These are phyloP conservation scores for Labeo calbasu DNA, from an alignment of 2,797 vertebrate species.

Conservation along the genomic window DNA sequence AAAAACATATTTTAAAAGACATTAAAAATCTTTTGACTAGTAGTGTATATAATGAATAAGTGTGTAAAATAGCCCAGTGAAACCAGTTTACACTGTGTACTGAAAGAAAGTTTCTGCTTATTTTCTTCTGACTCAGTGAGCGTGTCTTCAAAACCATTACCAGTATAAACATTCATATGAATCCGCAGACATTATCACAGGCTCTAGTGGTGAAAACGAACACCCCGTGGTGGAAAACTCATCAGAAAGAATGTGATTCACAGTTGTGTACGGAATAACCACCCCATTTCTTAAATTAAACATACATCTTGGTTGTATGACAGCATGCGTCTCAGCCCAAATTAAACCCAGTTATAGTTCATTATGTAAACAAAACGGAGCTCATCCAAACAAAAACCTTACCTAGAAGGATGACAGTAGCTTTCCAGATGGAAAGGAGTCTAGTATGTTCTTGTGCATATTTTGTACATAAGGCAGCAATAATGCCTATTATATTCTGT, in stretches of 20 bases:
- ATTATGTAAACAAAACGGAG: background rate
- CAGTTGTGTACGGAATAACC: background rate
- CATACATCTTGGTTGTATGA: conserved; percentile 7
- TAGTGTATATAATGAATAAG: background rate
- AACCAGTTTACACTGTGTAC: background rate
- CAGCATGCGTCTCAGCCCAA: background rate
- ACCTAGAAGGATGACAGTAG: background rate
- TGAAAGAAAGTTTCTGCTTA: background rate
- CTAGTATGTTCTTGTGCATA: background rate
- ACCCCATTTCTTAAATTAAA: conserved; percentile 9
- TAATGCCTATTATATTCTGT: background rate
- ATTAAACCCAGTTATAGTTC: background rate
- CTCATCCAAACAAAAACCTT: background rate
- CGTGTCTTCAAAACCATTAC: conserved; percentile 9
- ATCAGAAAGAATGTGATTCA: background rate
- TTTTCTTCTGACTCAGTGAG: background rate
- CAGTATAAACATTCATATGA: background rate
- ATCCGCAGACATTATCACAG: background rate
- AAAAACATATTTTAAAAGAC: too few relatives aligned
- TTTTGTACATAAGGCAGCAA: background rate
- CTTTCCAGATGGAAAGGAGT: background rate
- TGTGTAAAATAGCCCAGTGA: background rate
- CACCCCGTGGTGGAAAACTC: background rate
- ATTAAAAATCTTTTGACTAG: too few relatives aligned
- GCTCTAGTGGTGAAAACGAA: background rate